phyloP scores from a whole-genome alignment of 1,140 invertebrate species.

The Diachasmimorpha longicaudata region DNA sequence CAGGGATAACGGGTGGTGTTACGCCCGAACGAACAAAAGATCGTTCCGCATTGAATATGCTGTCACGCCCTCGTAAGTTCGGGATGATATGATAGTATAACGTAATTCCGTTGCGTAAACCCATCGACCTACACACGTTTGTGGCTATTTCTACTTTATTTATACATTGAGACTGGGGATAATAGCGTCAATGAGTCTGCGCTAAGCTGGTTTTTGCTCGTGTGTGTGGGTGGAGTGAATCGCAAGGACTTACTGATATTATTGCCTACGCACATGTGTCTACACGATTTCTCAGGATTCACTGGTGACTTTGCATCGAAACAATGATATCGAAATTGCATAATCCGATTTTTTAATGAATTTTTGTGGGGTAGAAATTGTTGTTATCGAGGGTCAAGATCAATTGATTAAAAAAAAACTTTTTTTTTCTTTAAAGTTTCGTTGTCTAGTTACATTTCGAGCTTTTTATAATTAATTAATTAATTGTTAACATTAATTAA shows the following conservation, averaged over 20 bases:
- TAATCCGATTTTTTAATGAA: no score
- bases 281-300: not conserved
- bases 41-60: conserved; percentile 31
- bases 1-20: conserved; percentile 15
- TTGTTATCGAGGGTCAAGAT: no score
- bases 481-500: no score
- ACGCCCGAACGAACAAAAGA: conserved; percentile 34
- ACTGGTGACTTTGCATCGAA: not conserved
- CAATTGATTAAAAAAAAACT: no score
- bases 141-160: not conserved
- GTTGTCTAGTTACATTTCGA: no score
- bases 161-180: not conserved
- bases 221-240: not conserved
- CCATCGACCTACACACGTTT: not conserved
- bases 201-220: not conserved
- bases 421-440: no score
- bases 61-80: conserved; percentile 29
- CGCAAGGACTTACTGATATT: not conserved
- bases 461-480: no score
- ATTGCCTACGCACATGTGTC: not conserved
- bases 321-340: no score
- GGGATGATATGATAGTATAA: conserved; percentile 16
- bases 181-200: not conserved
- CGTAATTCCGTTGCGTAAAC: conserved; percentile 7
- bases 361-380: no score